A percentile compares a stretch with the other conserved stretches of the same genome.
phyloP scores from a whole-genome alignment of 2,113 vertebrate genomes.

The Meleagris gallopavo region DNA sequence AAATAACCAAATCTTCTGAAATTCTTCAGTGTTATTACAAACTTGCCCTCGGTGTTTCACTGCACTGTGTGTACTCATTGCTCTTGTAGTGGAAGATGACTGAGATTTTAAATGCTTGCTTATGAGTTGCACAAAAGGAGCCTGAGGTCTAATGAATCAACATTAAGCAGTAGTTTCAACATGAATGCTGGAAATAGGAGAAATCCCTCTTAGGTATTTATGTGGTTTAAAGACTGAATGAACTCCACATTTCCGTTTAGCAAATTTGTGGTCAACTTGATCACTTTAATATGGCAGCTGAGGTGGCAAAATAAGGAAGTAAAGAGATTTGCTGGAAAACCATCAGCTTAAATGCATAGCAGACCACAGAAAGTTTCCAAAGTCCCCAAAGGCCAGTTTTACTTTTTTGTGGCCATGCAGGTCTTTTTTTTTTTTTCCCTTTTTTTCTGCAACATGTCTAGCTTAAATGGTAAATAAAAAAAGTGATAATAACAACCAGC shows the following conservation, averaged over 20 bases:
- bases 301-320: constrained; percentile 58
- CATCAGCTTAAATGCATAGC: constrained; percentile 53
- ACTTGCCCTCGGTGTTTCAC: background rate
- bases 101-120: constrained; percentile 40
- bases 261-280: constrained; percentile 77
- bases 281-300: constrained; percentile 72
- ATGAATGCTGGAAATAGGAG: constrained; percentile 60
- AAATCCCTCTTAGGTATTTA: constrained; percentile 71
- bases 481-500: constrained; percentile 53
- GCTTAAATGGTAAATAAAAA: constrained; percentile 65
- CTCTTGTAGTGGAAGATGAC: background rate
- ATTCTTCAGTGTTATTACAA: constrained; percentile 13
- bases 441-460: background rate
- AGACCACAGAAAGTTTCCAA: constrained; percentile 67
- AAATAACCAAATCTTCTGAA: background rate
- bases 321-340: constrained; percentile 65
- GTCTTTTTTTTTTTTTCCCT: background rate
- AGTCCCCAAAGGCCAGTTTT: constrained; percentile 55
- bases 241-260: constrained; percentile 63
- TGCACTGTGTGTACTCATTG: background rate
- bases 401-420: background rate
- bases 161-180: constrained; percentile 54
- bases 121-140: background rate
- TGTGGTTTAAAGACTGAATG: constrained; percentile 68
- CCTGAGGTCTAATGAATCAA: constrained; percentile 57